Base-by-base conservation (phyloP, 92 coral and sea anemone species). In the Montipora capitata region DNA sequence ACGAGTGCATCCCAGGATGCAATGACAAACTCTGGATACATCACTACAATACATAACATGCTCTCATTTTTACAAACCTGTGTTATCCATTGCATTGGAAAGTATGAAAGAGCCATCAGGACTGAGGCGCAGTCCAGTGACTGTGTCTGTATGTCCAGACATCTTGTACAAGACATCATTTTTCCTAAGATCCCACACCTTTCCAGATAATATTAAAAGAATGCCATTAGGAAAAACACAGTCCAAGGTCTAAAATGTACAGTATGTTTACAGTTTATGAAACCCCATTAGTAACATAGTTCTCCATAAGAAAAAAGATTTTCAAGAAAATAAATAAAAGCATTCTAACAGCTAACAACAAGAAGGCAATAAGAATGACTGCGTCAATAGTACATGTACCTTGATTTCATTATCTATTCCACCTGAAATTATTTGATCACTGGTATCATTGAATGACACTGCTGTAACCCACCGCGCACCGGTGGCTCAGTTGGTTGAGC, bases 151-250 rank as follows among this genome's bases (percentile, higher is more conserved):
- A 87, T 97, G 99, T 41, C 99, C 98, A 41, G 97, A 94, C 99
- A 97, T 97, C 73, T 86, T 92, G 85, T 97, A 97, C 59, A 97
- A 81, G 38, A 97, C 92, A 85, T 97, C 98, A 92, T 97, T 97
- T 81, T 97, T 97, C 59, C 98, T 81, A 43, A 97, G 92, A 91
- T 97, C 99, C 99, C 99, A 97, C 11, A 97, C 98, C 99, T 97
- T 17, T 16, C 72, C 3, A 70, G n/a, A 70, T 7, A 0, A 48
- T 20, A 8, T 51, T 10, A 20, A 35, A 3, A 61, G 1, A 35
- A 10, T 58, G 4, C 7, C 4, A 9, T 3, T 9, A 58, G 14
- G n/a, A 27, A 27, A 27, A 27, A 27, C 35, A 27, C 35, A 1
- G 35, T 27, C 35, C 35, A 1, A 27, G 35, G 35, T 27, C 35